Conservation (phyloP, 2,113 vertebrate species). For the Gymnogyps californianus region DNA sequence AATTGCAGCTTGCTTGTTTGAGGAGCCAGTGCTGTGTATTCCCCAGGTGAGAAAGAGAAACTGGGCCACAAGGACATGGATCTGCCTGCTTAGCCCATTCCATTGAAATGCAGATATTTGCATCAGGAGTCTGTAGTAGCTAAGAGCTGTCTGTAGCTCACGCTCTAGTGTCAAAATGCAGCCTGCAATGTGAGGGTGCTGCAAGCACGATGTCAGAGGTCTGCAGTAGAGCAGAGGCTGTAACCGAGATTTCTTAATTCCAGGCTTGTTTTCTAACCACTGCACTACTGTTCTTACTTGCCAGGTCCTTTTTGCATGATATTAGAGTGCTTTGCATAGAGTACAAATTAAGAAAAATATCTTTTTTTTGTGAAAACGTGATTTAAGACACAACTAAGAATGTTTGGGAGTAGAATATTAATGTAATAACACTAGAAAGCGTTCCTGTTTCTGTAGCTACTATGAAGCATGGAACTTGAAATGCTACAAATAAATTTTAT, state of each 20-base stretch:
- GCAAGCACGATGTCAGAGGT: fast-evolving
- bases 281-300: neutral
- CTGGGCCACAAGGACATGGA: neutral
- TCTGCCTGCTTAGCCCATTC: neutral
- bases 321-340: neutral
- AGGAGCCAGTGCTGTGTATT: neutral
- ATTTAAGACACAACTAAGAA: neutral
- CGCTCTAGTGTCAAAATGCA: fast-evolving
- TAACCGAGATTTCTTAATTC: neutral
- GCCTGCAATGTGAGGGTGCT: neutral
- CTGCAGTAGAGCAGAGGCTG: neutral
- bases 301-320: neutral
- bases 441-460: neutral
- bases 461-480: neutral
- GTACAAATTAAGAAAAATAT: neutral
- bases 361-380: neutral
- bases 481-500: neutral
- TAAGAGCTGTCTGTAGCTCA: neutral
- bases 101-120: neutral
- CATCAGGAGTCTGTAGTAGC: neutral
- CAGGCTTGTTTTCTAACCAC: neutral
- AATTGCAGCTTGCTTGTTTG: neutral
- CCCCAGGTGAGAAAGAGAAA: neutral
- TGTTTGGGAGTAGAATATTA: neutral
- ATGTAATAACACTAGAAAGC: neutral